Percentiles rank a stretch among this genome's conserved stretches.
phyloP scores from a whole-genome alignment of 2,113 vertebrate genomes.

The Alexandromys fortis region DNA sequence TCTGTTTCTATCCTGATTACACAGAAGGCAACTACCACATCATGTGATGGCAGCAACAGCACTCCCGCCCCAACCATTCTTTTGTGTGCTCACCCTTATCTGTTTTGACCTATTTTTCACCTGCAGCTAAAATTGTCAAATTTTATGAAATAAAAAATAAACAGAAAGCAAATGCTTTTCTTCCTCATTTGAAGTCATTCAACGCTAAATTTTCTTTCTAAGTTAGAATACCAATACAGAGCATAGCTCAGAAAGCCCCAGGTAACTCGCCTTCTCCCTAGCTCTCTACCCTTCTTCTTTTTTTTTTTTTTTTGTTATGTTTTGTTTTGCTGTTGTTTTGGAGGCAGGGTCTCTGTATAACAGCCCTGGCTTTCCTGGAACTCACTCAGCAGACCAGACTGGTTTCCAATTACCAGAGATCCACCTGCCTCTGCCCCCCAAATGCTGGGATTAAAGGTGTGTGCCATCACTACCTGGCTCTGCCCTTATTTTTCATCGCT shows the following conservation, averaged over 20 bases:
- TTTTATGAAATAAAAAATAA: neutral
- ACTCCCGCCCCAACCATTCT: rapidly evolving
- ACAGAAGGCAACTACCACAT: neutral
- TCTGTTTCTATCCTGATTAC: neutral
- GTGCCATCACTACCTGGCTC: neutral
- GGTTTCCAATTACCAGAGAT: neutral
- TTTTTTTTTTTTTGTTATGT: too few species aligned
- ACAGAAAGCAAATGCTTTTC: neutral
- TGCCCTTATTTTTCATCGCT: neutral
- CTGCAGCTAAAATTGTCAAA: neutral
- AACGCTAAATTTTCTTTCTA: neutral
- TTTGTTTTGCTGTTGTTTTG: neutral
- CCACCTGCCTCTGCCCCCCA: neutral
- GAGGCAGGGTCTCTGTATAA: neutral
- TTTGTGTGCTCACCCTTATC: neutral
- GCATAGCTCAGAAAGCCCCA: neutral
- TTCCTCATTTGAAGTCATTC: neutral
- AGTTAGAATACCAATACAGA: neutral
- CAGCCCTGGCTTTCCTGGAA: neutral
- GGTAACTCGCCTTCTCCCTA: too few species aligned
- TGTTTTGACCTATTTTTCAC: neutral
- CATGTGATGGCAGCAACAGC: neutral
- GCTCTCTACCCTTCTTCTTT: neutral
- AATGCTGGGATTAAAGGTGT: neutral
- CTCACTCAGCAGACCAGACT: neutral